Percentiles rank a stretch among this genome's conserved stretches.
Evolutionary conservation across 2,797 vertebrate genomes (phyloP).

Genomic region (Hafferia zeledoni): DNA sequence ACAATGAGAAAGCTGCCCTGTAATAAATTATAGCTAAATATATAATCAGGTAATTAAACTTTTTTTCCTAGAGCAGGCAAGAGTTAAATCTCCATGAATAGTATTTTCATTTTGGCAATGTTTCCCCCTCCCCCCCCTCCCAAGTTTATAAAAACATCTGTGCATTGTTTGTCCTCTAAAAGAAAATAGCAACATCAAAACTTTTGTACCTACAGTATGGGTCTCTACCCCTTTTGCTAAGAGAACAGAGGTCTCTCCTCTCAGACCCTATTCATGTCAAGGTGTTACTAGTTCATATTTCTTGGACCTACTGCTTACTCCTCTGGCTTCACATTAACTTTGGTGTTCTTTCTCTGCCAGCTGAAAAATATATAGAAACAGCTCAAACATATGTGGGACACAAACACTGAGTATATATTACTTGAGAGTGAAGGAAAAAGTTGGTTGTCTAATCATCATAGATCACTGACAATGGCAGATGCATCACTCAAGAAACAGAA

Average conservation of each 20-base stretch:
- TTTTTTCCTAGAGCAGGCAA: background rate
- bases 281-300: background rate
- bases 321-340: background rate
- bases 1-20: background rate
- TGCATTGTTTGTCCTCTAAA: background rate
- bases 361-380: background rate
- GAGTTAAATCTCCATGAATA: background rate
- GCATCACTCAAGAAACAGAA: background rate
- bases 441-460: background rate
- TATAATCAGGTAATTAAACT: background rate
- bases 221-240: background rate
- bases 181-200: background rate
- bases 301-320: background rate
- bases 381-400: background rate
- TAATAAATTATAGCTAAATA: background rate
- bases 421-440: background rate
- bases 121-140: no score
- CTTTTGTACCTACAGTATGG: background rate
- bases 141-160: rapidly evolving
- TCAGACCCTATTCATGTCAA: background rate
- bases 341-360: background rate
- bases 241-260: background rate
- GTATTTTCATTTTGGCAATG: background rate
- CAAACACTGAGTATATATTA: background rate
- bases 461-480: background rate